A percentile compares a stretch with the other conserved stretches of the same genome.
These are phyloP conservation scores for Schizopygopsis malacanthus DNA, from an alignment of 2,797 vertebrate genomes.

Conservation along the genomic window DNA sequence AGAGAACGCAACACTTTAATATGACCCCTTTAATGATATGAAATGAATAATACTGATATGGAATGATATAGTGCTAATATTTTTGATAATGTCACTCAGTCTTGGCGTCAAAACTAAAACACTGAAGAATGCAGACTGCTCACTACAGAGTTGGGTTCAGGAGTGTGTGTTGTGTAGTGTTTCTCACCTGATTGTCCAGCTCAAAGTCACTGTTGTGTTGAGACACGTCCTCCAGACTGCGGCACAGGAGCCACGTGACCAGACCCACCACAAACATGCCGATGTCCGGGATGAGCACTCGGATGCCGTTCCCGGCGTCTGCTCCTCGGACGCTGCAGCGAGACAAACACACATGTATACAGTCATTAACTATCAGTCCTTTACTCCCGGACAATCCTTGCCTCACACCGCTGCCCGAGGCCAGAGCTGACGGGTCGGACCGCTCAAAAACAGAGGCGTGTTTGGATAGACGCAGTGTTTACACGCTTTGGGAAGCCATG, in stretches of 20 bases:
- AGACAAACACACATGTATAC: slow-evolving; percentile 7
- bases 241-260: slow-evolving; percentile 84
- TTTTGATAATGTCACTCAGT: background rate
- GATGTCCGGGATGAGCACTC: slow-evolving; percentile 86
- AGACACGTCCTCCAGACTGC: slow-evolving; percentile 80
- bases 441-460: background rate
- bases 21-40: background rate
- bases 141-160: background rate
- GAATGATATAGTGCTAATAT: background rate
- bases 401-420: background rate
- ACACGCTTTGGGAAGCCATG: background rate
- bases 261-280: slow-evolving; percentile 87
- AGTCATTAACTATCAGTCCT: background rate
- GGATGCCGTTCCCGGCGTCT: slow-evolving; percentile 86
- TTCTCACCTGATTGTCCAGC: slow-evolving; percentile 79
- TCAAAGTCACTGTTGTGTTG: slow-evolving; percentile 82
- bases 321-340: slow-evolving; percentile 82
- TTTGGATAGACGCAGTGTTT: slow-evolving; percentile 13
- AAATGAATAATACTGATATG: background rate
- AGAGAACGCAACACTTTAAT: too few relatives aligned
- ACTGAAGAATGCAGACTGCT: background rate
- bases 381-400: background rate
- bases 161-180: background rate
- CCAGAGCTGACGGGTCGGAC: background rate
- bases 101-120: background rate